A percentile compares a stretch with the other conserved stretches of the same genome.
phyloP scores from a whole-genome alignment of 1,140 invertebrate species.

The Luehdorfia chinensis region DNA sequence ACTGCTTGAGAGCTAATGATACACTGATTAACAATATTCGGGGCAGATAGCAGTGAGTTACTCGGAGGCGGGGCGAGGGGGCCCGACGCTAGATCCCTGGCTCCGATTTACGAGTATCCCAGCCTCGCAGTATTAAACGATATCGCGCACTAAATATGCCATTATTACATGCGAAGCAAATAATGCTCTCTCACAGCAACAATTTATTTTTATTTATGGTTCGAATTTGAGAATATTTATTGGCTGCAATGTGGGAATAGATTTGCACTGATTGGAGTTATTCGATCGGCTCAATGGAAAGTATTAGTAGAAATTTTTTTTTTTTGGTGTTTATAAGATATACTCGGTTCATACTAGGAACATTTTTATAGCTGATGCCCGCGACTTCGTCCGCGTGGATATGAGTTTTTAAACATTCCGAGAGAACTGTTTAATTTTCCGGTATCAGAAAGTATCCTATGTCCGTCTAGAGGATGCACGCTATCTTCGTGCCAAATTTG shows the following conservation, averaged over 20 bases:
- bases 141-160: constrained; percentile 69
- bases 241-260: constrained; percentile 17
- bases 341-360: no score
- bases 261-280: neutral
- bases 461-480: no score
- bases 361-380: no score
- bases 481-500: no score
- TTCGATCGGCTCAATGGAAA: no score
- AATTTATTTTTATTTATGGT: constrained; percentile 58
- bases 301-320: no score
- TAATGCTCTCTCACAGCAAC: constrained; percentile 51
- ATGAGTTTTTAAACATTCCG: no score
- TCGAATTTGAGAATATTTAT: constrained; percentile 48
- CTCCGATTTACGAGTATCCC: constrained; percentile 69
- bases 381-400: no score
- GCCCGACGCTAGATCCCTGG: constrained; percentile 56
- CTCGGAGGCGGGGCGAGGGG: constrained; percentile 49
- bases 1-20: constrained; percentile 56
- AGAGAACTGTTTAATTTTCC: no score
- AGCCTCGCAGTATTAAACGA: constrained; percentile 66
- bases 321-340: no score
- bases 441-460: no score
- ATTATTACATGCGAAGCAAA: constrained; percentile 74
- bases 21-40: constrained; percentile 75
- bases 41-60: constrained; percentile 70